These are phyloP conservation scores for Malurus elegans DNA, from an alignment of 2,113 vertebrate genomes.

Conservation along the genomic window DNA sequence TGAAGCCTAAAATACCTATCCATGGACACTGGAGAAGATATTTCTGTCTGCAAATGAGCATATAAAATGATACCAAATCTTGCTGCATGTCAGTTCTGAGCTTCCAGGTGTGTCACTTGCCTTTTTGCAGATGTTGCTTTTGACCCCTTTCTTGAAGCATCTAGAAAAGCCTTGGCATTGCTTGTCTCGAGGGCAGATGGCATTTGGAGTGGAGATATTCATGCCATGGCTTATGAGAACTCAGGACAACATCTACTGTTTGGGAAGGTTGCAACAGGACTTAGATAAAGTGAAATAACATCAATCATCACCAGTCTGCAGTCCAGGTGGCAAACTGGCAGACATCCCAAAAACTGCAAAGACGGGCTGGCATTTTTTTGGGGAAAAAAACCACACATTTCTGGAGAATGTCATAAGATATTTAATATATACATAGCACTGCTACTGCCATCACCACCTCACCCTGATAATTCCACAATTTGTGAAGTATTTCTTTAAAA, in stretches of 20 bases:
- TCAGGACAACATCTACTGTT: not conserved
- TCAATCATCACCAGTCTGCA: not conserved
- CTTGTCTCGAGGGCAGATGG: not conserved
- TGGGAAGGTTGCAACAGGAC: not conserved
- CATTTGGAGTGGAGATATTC: not conserved
- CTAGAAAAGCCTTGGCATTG: not conserved
- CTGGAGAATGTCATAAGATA: not conserved
- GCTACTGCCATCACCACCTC: not conserved
- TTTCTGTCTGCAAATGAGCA: not conserved
- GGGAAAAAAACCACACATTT: not conserved
- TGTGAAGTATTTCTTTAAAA: not conserved
- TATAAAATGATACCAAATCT: not conserved
- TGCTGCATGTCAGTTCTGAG: not conserved
- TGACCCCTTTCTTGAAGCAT: not conserved
- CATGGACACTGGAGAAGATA: not conserved
- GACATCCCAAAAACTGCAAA: not conserved
- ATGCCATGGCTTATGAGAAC: not conserved
- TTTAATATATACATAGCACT: not conserved
- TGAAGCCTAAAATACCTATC: not conserved
- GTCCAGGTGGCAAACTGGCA: not conserved
- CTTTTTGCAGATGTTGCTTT: not conserved
- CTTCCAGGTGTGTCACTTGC: not conserved
- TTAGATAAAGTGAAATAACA: not conserved
- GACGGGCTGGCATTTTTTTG: not conserved
- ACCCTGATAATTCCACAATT: not conserved